These are phyloP conservation scores for Aratinga solstitialis DNA, from an alignment of 2,797 vertebrate species.

Conservation along the genomic window DNA sequence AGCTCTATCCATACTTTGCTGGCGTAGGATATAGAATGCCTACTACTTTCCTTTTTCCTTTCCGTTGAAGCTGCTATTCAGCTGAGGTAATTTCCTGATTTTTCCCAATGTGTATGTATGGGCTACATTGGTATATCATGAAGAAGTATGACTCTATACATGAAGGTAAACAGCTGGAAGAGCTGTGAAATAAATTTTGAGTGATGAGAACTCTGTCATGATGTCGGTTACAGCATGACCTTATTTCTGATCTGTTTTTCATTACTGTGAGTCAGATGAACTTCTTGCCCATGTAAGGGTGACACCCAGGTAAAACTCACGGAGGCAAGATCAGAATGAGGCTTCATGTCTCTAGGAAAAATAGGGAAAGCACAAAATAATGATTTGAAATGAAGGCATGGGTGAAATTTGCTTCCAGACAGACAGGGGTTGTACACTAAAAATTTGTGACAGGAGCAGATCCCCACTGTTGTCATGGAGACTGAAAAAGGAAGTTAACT, in stretches of 20 bases:
- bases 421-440: not conserved
- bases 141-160: not conserved
- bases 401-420: not conserved
- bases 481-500: not conserved
- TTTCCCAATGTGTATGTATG: not conserved
- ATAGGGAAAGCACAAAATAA: not conserved
- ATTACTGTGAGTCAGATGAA: not conserved
- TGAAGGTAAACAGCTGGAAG: not conserved
- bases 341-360: not conserved
- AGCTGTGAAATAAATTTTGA: not conserved
- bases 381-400: not conserved
- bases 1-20: not conserved
- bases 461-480: not conserved
- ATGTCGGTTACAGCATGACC: not conserved
- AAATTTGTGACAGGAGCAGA: not conserved
- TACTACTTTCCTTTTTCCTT: not conserved
- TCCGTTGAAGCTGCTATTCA: not conserved
- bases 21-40: not conserved
- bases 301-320: not conserved
- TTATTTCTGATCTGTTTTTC: not conserved
- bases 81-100: not conserved
- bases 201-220: not conserved
- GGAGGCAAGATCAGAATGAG: not conserved
- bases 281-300: not conserved
- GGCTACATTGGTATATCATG: not conserved